Base-by-base conservation (phyloP, 2,797 vertebrate species). In the Sphenodon punctatus region DNA sequence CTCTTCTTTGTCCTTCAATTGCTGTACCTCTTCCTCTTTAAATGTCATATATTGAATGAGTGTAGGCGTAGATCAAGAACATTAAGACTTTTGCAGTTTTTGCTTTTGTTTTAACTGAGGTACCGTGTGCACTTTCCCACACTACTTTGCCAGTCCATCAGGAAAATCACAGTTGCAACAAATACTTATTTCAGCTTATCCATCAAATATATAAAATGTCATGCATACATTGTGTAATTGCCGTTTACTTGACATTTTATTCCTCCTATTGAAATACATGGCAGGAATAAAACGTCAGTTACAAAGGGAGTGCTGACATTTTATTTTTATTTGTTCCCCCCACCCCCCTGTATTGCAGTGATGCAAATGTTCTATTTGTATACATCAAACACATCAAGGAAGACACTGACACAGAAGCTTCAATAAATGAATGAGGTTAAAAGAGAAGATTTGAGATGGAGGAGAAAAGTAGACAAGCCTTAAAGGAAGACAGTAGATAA, bases 181-280 rank as follows among this genome's bases (percentile, higher is more conserved):
- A 22, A 14, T 48, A 2, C 49, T 80, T 61, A 60, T 58, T 58
- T 23, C 67, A 69, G 10, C 82, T 85, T 89, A 89, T 36, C 34
- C 61, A 61, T 23, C 23, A 90, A 79, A 82, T 75, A 77, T 68
- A 82, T 66, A 82, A 90, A 88, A 90, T 70, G 36, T 76, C 73
- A 74, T 67, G 42, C 72, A 76, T 87, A 83, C 70, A 32, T 82
- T 17, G 2, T 82, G 25, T 78, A 91, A 93, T 82, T 93, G 59
- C 53, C 51, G 72, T 73, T 76, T 89, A 75, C 63, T 72, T 85
- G 84, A 90, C 67, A 91, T 89, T 93, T 71, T 78, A 75, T 38
- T 82, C 56, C 64, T 88, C n/a, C 46, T 25, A 68, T 63, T 88
- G 79, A 92, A 91, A 85, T 77, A 80, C 56, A 86, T 32, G 46